Base-by-base conservation (phyloP, 2,888 invertebrate species). In the Ditula angustiorana region DNA sequence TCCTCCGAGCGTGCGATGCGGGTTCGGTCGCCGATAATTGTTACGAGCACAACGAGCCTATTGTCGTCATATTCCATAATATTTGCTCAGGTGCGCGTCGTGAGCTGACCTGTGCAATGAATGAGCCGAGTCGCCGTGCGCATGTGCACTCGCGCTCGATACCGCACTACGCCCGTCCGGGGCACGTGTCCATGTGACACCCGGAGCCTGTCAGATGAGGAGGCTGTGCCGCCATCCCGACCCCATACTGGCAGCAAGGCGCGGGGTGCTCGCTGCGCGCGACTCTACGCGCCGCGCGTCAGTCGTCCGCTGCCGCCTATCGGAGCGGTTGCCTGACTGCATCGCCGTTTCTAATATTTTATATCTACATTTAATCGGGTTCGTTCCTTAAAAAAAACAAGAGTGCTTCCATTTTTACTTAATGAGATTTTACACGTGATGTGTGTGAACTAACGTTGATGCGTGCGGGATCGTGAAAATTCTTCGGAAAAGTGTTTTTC, bases 61-160 rank as follows among this genome's bases (percentile, higher is more conserved):
- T 86, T 89, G 85, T 88, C 71, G 79, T 77, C 68, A 66, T 71
- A 69, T 78, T 75, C 81, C 82, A 88, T 85, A 90, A 88, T 91
- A 90, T 92, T 91, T 90, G 89, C 82, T 86, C 90, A 92, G 92
- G 91, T 92, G 91, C 81, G 80, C 75, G 76, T 76, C 76, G 77
- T 78, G 77, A 74, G 79, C 75, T 77, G 79, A 76, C 75, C 74
- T 76, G 77, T 75, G 76, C 79, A 82, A 84, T 89, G 89, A 90
- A 91, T 90, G 90, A 87, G 87, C 82, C 35, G 57, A 16, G 70
- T 69, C 67, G 76, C 61, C 71, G 69, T 88, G 91, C 92, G 92
- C 91, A 91, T 89, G 91, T 88, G 86, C 85, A 88, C 83, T 74
- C 84, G 83, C 86, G 90, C 80, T 91, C 91, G 88, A 91, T 91